Conservation (phyloP, 2,888 invertebrate genomes). For the Julus scandinavius region DNA sequence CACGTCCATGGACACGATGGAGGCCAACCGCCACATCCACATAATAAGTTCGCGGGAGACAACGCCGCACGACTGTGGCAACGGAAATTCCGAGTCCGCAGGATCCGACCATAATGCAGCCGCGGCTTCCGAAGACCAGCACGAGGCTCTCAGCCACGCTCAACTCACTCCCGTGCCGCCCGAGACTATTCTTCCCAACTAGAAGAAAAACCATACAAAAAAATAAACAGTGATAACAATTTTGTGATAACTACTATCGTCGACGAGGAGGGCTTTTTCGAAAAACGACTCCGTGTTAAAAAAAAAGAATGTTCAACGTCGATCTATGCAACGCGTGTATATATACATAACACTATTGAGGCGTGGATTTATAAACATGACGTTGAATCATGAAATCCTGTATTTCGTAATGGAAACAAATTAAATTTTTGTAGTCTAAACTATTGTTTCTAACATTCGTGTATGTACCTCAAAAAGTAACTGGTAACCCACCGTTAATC, state of each 20-base stretch:
- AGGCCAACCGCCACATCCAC: not conserved
- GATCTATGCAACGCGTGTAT: not conserved
- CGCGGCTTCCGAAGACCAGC: not conserved
- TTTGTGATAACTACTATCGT: not conserved
- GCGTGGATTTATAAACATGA: not conserved
- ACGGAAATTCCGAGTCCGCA: no score
- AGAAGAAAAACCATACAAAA: not conserved
- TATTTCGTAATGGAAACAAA: not conserved
- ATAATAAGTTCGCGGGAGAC: not conserved
- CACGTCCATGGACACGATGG: not conserved
- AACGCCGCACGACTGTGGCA: not conserved
- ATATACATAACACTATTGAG: not conserved
- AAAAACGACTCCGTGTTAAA: no score
- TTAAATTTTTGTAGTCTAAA: not conserved
- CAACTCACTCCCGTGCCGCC: conserved; percentile 26
- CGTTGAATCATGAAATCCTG: not conserved
- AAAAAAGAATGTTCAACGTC: not conserved
- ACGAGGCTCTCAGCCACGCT: conserved; percentile 37
- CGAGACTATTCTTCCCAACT: conserved; percentile 15
- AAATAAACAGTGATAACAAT: not conserved
- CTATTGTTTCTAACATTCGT: no score
- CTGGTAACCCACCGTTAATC: no score
- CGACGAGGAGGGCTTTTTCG: not conserved
- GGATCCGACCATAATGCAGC: no score
- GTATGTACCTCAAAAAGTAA: no score